phyloP scores from a whole-genome alignment of 2,113 vertebrate genomes.

The Tauraco erythrolophus region DNA sequence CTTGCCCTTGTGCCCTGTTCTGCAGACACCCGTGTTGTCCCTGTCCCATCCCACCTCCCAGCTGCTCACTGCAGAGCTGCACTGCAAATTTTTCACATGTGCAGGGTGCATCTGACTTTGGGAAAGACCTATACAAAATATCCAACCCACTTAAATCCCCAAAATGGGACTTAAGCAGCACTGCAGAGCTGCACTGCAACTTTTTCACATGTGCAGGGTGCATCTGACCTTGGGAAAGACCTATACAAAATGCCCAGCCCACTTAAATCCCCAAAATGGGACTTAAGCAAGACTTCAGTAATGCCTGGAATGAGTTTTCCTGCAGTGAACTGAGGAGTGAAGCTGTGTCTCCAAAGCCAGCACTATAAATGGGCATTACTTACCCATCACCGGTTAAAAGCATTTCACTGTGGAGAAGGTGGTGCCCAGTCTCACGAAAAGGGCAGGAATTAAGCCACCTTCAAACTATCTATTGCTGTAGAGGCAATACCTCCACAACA shows the following conservation, averaged over 20 bases:
- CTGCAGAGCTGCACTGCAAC: neutral
- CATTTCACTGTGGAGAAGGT: neutral
- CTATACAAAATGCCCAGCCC: neutral
- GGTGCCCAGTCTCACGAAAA: neutral
- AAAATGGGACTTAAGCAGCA: neutral
- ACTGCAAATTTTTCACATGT: neutral
- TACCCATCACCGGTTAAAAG: neutral
- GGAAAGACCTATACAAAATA: neutral
- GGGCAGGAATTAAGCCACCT: neutral
- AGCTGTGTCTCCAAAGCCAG: neutral
- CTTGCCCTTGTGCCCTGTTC: neutral
- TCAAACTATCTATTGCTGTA: neutral
- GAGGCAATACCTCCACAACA: neutral
- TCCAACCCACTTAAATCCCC: neutral
- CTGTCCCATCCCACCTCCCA: neutral
- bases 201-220: neutral
- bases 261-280: neutral
- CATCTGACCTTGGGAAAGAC: neutral
- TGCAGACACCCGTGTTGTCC: too few species aligned
- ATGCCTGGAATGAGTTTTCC: slow-evolving; percentile 30
- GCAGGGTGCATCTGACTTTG: neutral
- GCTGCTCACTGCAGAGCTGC: neutral
- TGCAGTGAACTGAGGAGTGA: neutral
- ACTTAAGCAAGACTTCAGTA: neutral
- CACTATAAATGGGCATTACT: neutral